Base-by-base conservation (phyloP, 2,888 invertebrate genomes). In the Scaptomyza cyrtandrae region DNA sequence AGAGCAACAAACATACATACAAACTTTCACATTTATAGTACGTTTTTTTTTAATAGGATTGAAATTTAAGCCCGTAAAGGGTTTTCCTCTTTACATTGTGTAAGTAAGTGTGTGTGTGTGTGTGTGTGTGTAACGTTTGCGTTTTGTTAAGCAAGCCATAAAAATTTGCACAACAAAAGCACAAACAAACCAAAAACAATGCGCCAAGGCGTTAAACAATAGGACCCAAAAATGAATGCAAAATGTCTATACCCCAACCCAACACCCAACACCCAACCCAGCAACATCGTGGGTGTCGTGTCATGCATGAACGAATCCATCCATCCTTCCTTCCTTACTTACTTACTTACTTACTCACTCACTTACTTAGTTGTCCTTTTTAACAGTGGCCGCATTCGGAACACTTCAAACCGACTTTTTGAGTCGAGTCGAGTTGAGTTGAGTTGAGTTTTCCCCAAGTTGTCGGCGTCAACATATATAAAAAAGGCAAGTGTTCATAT, bases 101-200 rank as follows among this genome's bases (percentile, higher is more conserved):
- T 29, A 33, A 9, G 45, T 35, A 29, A 44, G 41, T 57, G 53
- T 52, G 41, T 45, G 45, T 49, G 62, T 19, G 41, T 57, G 53
- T 52, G 41, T 45, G 45, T 49, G 62, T 19, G 19, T 49, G 62
- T 70, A 78, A 78, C 66, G 19, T 78, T 84, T 83, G 84, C 80
- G 84, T 86, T 80, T 83, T 86, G 87, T 84, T 81, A 76, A 81
- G 89, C 86, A 86, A 88, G 85, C 87, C 86, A 86, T 88, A 88
- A 85, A 87, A 78, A 76, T 84, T 80, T 88, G 80, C 75, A 65
- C 29, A 55, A 16, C 33, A 67, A 9, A 33, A n/a, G n/a, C n/a
- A 52, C 33, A 41, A 45, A 63, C 33, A 41, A 37, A 49, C 19
- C 19, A 58, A 35, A 33, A 73, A 57, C 44, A 52, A 71, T 31